Percentiles rank a stretch among this genome's conserved stretches.
phyloP scores from a whole-genome alignment of 2,797 vertebrate species.

The Tympanoctomys barrerae region DNA sequence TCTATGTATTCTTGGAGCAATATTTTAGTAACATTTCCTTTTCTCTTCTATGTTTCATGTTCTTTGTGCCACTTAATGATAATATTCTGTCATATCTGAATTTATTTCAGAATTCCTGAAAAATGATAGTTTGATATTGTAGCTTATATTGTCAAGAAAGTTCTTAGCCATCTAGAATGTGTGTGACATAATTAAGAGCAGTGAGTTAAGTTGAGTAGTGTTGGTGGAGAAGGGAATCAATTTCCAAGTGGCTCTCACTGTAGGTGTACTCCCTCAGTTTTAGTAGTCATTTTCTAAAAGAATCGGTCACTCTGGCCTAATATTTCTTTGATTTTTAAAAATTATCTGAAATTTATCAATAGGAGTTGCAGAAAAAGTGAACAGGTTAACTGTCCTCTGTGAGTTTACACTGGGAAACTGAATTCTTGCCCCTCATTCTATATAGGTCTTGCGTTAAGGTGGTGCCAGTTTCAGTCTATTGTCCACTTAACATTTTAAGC shows the following conservation, averaged over 20 bases:
- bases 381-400: neutral
- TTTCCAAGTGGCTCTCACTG: neutral
- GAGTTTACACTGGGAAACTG: neutral
- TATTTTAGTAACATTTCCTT: constrained; percentile 27
- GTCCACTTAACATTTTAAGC: neutral
- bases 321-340: constrained; percentile 31
- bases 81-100: constrained; percentile 25
- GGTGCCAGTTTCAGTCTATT: neutral
- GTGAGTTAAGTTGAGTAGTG: neutral
- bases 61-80: constrained; percentile 31
- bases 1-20: constrained; percentile 4
- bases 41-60: neutral
- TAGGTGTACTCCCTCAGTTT: neutral
- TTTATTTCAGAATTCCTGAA: constrained; percentile 44
- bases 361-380: neutral
- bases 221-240: constrained; percentile 21
- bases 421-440: neutral
- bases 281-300: constrained; percentile 11
- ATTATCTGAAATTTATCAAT: constrained; percentile 37
- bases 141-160: constrained; percentile 45
- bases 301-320: neutral
- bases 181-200: constrained; percentile 10
- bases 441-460: neutral
- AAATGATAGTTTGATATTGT: constrained; percentile 38
- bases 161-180: constrained; percentile 19